Evolutionary conservation across 2,113 vertebrate genomes (phyloP), one percentile per base, ranked within the genome.

Genomic region (Apteryx owenii): DNA sequence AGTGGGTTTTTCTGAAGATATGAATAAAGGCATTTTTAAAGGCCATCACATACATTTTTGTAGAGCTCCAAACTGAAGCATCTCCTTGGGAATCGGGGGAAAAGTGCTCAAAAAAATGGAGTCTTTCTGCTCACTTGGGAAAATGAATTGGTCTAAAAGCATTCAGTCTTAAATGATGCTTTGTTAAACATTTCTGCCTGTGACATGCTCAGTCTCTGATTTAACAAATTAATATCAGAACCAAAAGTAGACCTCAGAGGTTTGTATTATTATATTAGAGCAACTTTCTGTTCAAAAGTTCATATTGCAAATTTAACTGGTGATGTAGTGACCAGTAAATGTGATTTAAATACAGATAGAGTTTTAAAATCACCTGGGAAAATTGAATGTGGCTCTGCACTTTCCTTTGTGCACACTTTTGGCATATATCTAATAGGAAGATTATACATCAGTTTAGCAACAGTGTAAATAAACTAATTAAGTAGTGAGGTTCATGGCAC

Each of bases 381-480:
- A 78, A 88, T 46, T 4, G 36, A 31, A 46, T 79, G 85, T 81
- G 68, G 29, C 54, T 94, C 78, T 75, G 53, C 62, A 5, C 58
- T 85, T 95, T 69, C 78, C 68, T 91, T 70, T 61, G 62, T 82
- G 86, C 86, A 54, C 31, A 28, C 40, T 89, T 82, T 22, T 80
- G 78, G 91, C 25, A 23, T 91, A 2, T 72, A 60, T 88, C 87
- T 89, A 76, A 81, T 21, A 48, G 70, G 71, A 89, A 89, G 51
- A 92, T 90, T 76, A 89, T 91, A 81, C 85, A 81, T 88, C 54
- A 56, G 14, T 94, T 92, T 60, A 90, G 54, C 46, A 65, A 12
- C 78, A 78, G 87, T 71, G 81, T 94, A 93, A 96, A 97, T 95
- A 93, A 94, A 93, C 25, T 95, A 80, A 92, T 96, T 91, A 88